phyloP scores from a whole-genome alignment of 2,797 vertebrate species.

The Aplochiton taeniatus region DNA sequence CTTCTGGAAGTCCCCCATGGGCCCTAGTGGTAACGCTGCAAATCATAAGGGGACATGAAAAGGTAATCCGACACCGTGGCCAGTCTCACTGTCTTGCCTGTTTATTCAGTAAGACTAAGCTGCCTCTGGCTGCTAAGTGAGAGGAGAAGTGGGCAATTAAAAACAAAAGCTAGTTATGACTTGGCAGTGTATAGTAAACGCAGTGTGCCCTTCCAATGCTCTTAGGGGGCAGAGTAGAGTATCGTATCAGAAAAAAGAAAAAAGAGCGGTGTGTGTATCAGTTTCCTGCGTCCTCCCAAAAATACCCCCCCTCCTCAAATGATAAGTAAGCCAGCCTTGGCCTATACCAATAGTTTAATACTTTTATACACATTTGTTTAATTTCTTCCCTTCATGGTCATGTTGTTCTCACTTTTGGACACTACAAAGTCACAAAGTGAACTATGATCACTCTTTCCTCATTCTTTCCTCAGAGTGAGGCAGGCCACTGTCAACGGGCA shows the following conservation, averaged over 20 bases:
- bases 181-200: constrained; percentile 7
- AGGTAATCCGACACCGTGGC: constrained; percentile 4
- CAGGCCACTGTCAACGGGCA: neutral
- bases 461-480: neutral
- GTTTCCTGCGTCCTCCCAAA: too few species aligned
- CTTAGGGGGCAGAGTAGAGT: constrained; percentile 2
- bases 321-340: too few species aligned
- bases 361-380: too few species aligned
- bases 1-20: neutral
- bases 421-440: neutral
- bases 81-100: neutral
- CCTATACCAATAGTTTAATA: too few species aligned
- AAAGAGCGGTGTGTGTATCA: too few species aligned
- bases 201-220: constrained; percentile 40
- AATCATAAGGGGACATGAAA: neutral
- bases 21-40: neutral
- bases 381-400: neutral
- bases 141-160: neutral
- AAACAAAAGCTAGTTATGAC: constrained; percentile 19
- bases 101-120: neutral
- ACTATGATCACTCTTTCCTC: neutral
- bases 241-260: too few species aligned
- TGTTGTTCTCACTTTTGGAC: neutral
- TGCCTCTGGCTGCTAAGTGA: neutral
- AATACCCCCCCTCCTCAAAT: too few species aligned